Evolutionary conservation across 64 coral and sea anemone species (phyloP).

Genomic region (Montipora cactus): DNA sequence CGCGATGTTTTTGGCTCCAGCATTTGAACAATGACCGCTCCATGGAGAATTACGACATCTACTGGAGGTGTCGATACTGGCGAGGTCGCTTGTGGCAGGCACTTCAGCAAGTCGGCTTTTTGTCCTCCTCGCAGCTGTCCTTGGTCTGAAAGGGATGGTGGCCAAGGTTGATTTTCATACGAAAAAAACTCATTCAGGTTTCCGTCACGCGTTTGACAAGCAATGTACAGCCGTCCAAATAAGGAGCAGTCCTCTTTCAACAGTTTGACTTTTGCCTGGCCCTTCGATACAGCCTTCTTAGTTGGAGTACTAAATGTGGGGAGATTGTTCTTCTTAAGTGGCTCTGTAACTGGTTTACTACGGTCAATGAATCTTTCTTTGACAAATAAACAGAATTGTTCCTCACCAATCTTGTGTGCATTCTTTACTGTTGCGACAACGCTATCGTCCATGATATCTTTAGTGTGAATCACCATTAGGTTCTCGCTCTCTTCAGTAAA

Average conservation of each 20-base stretch:
- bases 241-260: constrained; percentile 32
- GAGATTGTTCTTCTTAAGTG: constrained; percentile 29
- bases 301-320: constrained; percentile 3
- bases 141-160: constrained; percentile 66
- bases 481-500: not conserved
- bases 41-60: constrained; percentile 59
- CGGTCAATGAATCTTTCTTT: constrained; percentile 29
- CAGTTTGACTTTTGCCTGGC: constrained; percentile 25
- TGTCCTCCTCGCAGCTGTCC: constrained; percentile 70
- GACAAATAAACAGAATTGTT: constrained; percentile 30
- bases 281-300: constrained; percentile 27
- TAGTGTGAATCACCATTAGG: constrained; percentile 42
- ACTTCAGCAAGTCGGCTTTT: constrained; percentile 69
- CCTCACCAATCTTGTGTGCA: not conserved
- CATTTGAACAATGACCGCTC: constrained; percentile 64
- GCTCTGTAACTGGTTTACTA: constrained; percentile 26
- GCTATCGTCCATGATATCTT: constrained; percentile 34
- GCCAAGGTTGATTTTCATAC: constrained; percentile 70
- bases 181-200: constrained; percentile 55
- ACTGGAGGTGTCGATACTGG: constrained; percentile 57
- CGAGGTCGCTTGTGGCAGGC: constrained; percentile 70
- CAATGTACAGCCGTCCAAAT: constrained; percentile 14
- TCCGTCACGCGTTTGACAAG: constrained; percentile 5
- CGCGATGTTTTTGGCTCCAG: constrained; percentile 56
- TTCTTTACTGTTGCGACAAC: constrained; percentile 16